phyloP scores from a whole-genome alignment of 1,140 invertebrate species.

The Maniola jurtina region DNA sequence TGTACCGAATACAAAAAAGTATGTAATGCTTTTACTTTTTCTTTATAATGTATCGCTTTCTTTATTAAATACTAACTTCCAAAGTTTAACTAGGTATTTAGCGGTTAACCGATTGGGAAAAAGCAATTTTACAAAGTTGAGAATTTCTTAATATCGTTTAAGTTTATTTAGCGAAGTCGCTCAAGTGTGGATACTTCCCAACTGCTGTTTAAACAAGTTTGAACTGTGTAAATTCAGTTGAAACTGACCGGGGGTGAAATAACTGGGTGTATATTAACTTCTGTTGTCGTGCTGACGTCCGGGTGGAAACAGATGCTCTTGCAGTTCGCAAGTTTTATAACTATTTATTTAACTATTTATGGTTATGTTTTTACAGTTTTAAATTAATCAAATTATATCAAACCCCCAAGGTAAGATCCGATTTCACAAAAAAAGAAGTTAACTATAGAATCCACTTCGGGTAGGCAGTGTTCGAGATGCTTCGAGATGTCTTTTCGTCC shows the following conservation, averaged over 20 bases:
- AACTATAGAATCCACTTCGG: too few species aligned
- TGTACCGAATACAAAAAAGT: too few species aligned
- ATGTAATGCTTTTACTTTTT: neutral
- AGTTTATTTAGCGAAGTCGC: neutral
- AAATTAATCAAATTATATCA: too few species aligned
- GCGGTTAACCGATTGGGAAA: neutral
- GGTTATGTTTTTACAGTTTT: neutral
- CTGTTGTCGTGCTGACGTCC: neutral
- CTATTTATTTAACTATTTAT: neutral
- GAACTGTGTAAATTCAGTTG: constrained; percentile 1
- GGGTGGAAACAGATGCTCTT: neutral
- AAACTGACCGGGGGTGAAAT: neutral
- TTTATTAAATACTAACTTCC: neutral
- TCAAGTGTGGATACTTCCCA: neutral
- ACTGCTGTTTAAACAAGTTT: constrained; percentile 10
- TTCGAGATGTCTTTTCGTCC: too few species aligned
- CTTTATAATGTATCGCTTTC: neutral
- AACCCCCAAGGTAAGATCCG: too few species aligned
- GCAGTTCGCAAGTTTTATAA: neutral
- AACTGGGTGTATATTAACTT: constrained; percentile 7
- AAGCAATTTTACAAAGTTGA: constrained; percentile 4
- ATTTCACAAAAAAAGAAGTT: too few species aligned
- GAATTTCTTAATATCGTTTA: neutral
- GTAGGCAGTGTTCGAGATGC: too few species aligned
- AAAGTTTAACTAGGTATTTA: neutral